Base-by-base conservation (phyloP, 2,113 vertebrate genomes). In the Oophaga pumilio region DNA sequence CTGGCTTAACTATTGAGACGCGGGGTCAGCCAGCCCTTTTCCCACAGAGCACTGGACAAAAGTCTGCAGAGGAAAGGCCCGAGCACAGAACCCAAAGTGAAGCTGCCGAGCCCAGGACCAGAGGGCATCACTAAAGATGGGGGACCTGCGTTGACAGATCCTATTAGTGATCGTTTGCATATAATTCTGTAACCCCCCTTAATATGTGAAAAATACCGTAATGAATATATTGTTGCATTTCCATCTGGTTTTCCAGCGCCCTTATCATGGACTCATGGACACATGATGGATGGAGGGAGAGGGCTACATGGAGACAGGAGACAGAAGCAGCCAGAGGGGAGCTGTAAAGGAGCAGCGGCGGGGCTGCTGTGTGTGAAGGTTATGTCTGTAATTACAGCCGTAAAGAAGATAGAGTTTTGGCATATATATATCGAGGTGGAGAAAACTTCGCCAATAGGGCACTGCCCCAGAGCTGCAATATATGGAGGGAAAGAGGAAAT, bases 211-310 rank as follows among this genome's bases (percentile, higher is more conserved):
- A 52, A 76, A 76, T 76, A 49, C 49, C 8, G 52, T 22, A 6
- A 11, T 18, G 13, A 74, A 26, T 26, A 76, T 17, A 43, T 76
- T 28, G 15, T 79, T 28, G 12, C 59, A 56, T 79, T 79, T 79
- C 59, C 24, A 14, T 79, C 77, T 59, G 20, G 17, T 11, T 82
- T 52, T 53, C n/a, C 60, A 56, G n/a, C 11, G 64, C 24, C 52
- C 28, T 84, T 84, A 84, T 84, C 82, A 84, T 1, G 4, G 24
- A 33, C 50, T 84, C 82, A 84, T 1, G 4, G 24, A 33, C 50
- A 53, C 66, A 22, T 56, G 66, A 71, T 9, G 12, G 71, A 74
- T 74, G 71, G 71, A 52, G 24, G 64, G 57, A 15, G 28, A 43
- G 80, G 53, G 10, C 59, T n/a, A 43, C 24, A 26, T 8, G 76